Base-by-base conservation (phyloP, 2,113 vertebrate species). In the Chauna torquata region DNA sequence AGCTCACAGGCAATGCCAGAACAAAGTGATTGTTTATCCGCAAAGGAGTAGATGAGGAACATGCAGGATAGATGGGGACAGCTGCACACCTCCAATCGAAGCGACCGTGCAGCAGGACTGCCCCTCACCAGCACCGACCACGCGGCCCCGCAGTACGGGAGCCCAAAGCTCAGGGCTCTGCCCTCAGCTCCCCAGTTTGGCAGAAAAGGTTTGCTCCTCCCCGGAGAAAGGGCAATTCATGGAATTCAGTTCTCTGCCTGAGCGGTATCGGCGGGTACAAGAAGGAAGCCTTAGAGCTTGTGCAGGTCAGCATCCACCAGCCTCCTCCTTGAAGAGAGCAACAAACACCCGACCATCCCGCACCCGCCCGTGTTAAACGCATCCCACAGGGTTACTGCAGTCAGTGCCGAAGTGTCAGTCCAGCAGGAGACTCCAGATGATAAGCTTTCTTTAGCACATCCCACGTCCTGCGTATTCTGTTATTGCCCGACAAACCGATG, bases 391-490 rank as follows among this genome's bases (percentile, higher is more conserved):
- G 54, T 0, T 4, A 76, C 23, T 1, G 64, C 54, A 64, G 70
- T 3, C 55, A 40, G 12, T 23, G 62, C 47, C 22, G 68, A 81
- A 61, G 80, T 2, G 12, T 36, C 82, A 38, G 15, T 13, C 20
- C 68, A 59, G 64, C 64, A 36, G 65, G 45, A 92, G 44, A 32
- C 38, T 52, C 40, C 12, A 0, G 0, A 22, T 27, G 61, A 28
- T 59, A 14, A 34, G 34, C 36, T 23, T 38, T 32, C 82, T 62
- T 42, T 32, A 55, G 54, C 47, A 16, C 17, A 15, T 23, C 52
- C 57, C 45, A 54, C 4, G 30, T 12, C 52, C 65, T 28, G 8
- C 3, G 8, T 1, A 0, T 30, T 47, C 52, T 0, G 7, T 38
- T 22, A 30, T 8, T 25, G 40, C 58, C 40, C 65, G 38, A 50